phyloP scores from a whole-genome alignment of 2,113 vertebrate species.

The Capricornis sumatraensis region DNA sequence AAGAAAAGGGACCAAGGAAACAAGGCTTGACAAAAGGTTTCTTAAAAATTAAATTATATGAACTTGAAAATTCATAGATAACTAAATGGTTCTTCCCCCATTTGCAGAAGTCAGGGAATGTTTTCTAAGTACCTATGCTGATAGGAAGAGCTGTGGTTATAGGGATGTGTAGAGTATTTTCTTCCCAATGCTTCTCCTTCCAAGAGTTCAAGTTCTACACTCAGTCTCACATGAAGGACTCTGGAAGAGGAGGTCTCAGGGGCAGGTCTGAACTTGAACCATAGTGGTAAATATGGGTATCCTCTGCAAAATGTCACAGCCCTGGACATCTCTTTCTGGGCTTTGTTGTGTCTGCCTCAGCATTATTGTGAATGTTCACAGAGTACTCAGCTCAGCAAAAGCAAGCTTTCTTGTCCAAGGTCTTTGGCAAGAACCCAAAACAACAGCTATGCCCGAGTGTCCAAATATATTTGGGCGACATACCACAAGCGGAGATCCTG shows the following conservation, averaged over 20 bases:
- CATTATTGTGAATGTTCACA: slow-evolving; percentile 38
- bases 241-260: neutral
- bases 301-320: slow-evolving; percentile 24
- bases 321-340: neutral
- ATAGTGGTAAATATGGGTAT: neutral
- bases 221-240: neutral
- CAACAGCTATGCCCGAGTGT: slow-evolving; percentile 28
- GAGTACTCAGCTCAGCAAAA: slow-evolving; percentile 5
- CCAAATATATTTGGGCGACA: slow-evolving; percentile 40
- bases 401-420: slow-evolving; percentile 42
- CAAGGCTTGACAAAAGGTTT: neutral
- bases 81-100: neutral
- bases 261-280: neutral
- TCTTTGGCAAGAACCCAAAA: slow-evolving; percentile 50
- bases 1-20: neutral
- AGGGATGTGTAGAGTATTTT: neutral
- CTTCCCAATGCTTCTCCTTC: neutral
- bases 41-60: neutral
- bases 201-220: neutral
- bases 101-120: neutral
- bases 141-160: neutral
- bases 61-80: slow-evolving; percentile 36
- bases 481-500: neutral
- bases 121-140: neutral
- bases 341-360: neutral